Evolutionary conservation across 2,113 vertebrate species (phyloP), one percentile per base, ranked within the genome.

Genomic region (Xyrauchen texanus): DNA sequence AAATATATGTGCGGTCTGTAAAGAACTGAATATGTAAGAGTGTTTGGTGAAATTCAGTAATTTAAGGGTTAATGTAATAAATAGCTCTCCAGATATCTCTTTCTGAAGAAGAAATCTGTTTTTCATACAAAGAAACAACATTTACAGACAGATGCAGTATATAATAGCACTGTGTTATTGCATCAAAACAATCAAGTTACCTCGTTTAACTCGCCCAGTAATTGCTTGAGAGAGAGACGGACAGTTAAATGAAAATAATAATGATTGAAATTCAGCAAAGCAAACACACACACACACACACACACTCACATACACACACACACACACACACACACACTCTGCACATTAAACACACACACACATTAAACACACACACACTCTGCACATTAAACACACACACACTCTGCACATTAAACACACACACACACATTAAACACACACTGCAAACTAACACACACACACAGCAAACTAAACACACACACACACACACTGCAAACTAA

Each of bases 191-290:
- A 52, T 45, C 6, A 55, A 7, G n/a, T 97, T 98, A 98, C 97
- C 97, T 99, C 96, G 55, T 97, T 96, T 65, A 99, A 92, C 88
- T 98, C 97, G 78, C 96, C 96, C 86, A 99, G 94, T 90, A 99
- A 93, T 93, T 96, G 96, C 97, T 99, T 90, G 90, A 44, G 61
- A 76, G 79, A 58, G 69, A 82, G 66, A 69, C 8, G 53, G 63
- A 51, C 61, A 83, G 68, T 34, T 78, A 55, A 16, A n/a, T n/a
- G 34, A 57, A 78, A 62, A n/a, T 7, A 8, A 53, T 10, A 3
- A n/a, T n/a, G n/a, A n/a, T n/a, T n/a, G n/a, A n/a, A n/a, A n/a
- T n/a, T n/a, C n/a, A n/a, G n/a, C n/a, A n/a, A n/a, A 58, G 15
- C 51, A 10, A 10, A 9, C 8, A 53, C 51, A 53, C 51, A 53